Base-by-base conservation (phyloP, 2,797 vertebrate genomes). In the Cossypha polioptera region DNA sequence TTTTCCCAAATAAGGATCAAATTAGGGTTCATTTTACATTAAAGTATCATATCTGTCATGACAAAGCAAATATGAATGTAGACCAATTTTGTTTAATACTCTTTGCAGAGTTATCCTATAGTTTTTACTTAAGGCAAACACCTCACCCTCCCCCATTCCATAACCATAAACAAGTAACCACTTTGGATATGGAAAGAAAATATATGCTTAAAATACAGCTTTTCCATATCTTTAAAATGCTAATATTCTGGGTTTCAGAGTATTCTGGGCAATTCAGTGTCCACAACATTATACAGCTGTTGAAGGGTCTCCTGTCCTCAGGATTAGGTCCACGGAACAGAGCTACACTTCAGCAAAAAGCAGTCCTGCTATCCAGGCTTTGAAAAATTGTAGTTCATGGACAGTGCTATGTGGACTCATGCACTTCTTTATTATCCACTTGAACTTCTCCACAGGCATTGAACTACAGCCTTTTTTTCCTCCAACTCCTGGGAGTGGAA, bases 391-490 rank as follows among this genome's bases (percentile, higher is more conserved):
- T 51, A 22, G 24, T 26, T 90, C 57, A 90, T 92, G 95, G 97
- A 98, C 98, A 90, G 89, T 96, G 54, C 93, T 90, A 31, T 88
- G 92, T 84, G 97, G 96, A 87, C 65, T 97, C 92, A 98, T 92
- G 71, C 97, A 98, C 62, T 97, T 98, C 97, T 98, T 98, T 94
- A 98, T 84, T 62, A 98, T 88, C 76, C 31, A 48, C 74, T 95
- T 97, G 97, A 98, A 99, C 47, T 94, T 96, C 57, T 97, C 96
- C 43, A 96, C 83, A 93, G 98, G 96, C 68, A 98, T 67, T 82
- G 94, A 97, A 91, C 94, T 96, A 40, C 45, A 96, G 67, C 97
- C 97, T 50, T 58, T 94, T 42, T 40, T 75, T 97, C 97, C 97
- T 97, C 90, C 91, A 97, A 77, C 40, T 98, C 97, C 98, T 98